Conservation (phyloP, 2,888 invertebrate genomes). For the Cataglyphis albicans region DNA sequence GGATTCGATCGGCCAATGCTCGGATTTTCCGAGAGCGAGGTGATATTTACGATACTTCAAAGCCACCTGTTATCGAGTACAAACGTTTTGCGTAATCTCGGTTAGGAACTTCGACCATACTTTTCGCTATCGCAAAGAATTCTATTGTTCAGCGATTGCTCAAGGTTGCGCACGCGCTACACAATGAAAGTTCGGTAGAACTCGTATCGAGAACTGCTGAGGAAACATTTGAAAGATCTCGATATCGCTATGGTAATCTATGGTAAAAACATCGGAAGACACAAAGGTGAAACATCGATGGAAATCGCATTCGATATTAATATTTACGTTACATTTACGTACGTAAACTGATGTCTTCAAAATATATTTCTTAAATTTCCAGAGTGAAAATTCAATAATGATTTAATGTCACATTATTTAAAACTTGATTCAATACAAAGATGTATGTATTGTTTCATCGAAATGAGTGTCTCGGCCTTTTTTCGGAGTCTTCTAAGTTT, state of each 20-base stretch:
- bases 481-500: neutral
- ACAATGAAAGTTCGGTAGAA: slow-evolving; percentile 30
- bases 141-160: slow-evolving; percentile 47
- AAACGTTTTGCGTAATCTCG: slow-evolving; percentile 60
- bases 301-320: neutral
- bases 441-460: neutral
- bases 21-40: slow-evolving; percentile 11
- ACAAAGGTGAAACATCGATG: neutral
- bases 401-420: neutral
- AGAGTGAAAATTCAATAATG: neutral
- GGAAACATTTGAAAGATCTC: slow-evolving; percentile 26
- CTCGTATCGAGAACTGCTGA: slow-evolving; percentile 15
- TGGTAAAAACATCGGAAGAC: neutral
- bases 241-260: neutral
- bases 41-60: slow-evolving; percentile 68
- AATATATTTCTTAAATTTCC: neutral
- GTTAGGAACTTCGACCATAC: slow-evolving; percentile 48
- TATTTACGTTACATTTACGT: neutral
- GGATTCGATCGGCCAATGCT: slow-evolving; percentile 58
- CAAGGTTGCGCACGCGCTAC: slow-evolving; percentile 27
- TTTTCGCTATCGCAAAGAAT: slow-evolving; percentile 33
- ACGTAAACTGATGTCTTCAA: neutral
- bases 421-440: neutral
- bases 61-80: slow-evolving; percentile 66
- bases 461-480: neutral